phyloP scores from a whole-genome alignment of 1,140 invertebrate species.

The Chlorops oryzae region DNA sequence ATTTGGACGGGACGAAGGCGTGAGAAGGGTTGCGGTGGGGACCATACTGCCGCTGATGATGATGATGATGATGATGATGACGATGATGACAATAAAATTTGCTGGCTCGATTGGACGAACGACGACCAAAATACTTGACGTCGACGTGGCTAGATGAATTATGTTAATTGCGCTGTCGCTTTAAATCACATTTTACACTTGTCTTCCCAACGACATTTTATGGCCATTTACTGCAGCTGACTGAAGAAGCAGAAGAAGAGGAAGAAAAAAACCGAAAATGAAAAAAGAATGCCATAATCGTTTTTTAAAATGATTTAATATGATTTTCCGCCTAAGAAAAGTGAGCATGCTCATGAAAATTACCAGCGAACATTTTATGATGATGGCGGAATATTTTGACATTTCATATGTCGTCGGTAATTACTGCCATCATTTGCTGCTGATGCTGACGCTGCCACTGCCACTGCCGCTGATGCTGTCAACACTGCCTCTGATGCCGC shows the following conservation, averaged over 20 bases:
- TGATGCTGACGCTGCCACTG: background rate
- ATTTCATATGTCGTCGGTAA: conserved; percentile 8
- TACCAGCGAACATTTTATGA: conserved; percentile 2
- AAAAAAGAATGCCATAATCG: conserved; percentile 10
- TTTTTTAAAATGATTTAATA: conserved; percentile 14
- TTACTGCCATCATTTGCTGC: background rate
- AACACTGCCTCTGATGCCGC: background rate
- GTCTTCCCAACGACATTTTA: conserved; percentile 1
- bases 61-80: too few species aligned
- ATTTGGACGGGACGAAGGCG: too few species aligned
- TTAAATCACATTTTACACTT: conserved; percentile 12
- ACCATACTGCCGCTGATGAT: too few species aligned
- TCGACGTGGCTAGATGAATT: too few species aligned
- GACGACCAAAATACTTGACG: too few species aligned
- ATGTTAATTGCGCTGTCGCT: conserved; percentile 9
- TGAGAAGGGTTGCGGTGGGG: too few species aligned
- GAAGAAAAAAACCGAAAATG: too few species aligned
- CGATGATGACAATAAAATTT: too few species aligned
- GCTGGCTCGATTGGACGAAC: too few species aligned
- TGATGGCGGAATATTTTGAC: conserved; percentile 7
- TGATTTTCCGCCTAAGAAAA: background rate
- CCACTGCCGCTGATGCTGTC: background rate
- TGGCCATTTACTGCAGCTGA: conserved; percentile 1
- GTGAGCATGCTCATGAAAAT: background rate
- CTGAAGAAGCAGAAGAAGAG: too few species aligned